Evolutionary conservation across 2,888 invertebrate species (phyloP).

Genomic region (Epinotia nisella): DNA sequence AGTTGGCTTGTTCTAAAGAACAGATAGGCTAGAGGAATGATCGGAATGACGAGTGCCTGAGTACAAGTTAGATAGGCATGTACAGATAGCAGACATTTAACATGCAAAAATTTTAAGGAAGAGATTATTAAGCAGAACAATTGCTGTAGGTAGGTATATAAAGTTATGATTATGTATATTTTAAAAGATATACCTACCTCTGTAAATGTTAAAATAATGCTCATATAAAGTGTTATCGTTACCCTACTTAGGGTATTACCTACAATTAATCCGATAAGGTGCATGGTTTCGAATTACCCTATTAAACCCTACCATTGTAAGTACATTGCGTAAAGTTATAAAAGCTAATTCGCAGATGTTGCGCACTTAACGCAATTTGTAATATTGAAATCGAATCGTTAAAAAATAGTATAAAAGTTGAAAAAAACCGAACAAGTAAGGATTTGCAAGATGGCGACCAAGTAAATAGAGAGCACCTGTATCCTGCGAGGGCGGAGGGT

Average conservation of each 20-base stretch:
- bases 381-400: conserved; percentile 38
- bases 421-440: conserved; percentile 57
- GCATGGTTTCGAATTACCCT: conserved; percentile 34
- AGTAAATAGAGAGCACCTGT: conserved; percentile 69
- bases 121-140: too few relatives aligned
- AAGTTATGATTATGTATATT: too few relatives aligned
- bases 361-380: conserved; percentile 39
- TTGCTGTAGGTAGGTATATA: too few relatives aligned
- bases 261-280: conserved; percentile 27
- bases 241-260: conserved; percentile 6
- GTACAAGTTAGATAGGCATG: conserved; percentile 5
- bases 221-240: not conserved
- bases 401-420: conserved; percentile 51
- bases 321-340: conserved; percentile 24
- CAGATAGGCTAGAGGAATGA: conserved; percentile 32
- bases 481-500: conserved; percentile 59
- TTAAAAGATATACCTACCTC: too few relatives aligned
- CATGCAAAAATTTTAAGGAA: not conserved
- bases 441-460: conserved; percentile 66
- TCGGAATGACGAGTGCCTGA: conserved; percentile 32
- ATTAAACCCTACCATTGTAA: conserved; percentile 11
- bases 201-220: too few relatives aligned
- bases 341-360: conserved; percentile 40
- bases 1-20: conserved; percentile 31
- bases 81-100: not conserved